A percentile compares a stretch with the other conserved stretches of the same genome.
These are phyloP conservation scores for Otis tarda DNA, from an alignment of 2,113 vertebrate genomes.

Conservation along the genomic window DNA sequence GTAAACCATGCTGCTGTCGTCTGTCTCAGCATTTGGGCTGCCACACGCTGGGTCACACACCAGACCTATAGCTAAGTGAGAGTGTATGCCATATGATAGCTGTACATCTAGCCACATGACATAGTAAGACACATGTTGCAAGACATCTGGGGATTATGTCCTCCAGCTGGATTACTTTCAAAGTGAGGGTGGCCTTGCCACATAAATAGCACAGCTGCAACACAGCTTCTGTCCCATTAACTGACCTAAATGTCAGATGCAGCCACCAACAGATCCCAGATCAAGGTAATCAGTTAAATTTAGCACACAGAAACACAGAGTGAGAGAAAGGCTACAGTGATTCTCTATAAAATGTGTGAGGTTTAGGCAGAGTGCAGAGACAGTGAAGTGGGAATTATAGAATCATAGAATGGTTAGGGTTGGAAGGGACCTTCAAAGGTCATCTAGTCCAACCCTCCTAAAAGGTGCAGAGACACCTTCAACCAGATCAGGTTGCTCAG, in stretches of 20 bases:
- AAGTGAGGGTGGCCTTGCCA: neutral
- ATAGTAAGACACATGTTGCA: neutral
- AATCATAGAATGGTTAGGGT: too few relatives aligned
- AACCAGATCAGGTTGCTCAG: too few relatives aligned
- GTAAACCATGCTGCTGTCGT: neutral
- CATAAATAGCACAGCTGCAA: neutral
- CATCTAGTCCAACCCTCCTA: too few relatives aligned
- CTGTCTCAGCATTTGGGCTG: neutral
- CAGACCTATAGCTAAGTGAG: neutral
- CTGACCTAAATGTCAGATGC: neutral
- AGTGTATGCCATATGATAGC: fast-evolving
- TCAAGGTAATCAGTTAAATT: neutral
- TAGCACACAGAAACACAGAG: neutral
- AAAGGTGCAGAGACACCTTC: too few relatives aligned
- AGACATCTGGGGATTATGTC: neutral
- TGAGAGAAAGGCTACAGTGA: neutral
- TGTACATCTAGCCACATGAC: neutral
- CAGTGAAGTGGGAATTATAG: neutral
- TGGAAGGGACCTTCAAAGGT: too few relatives aligned
- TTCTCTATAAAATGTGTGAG: neutral
- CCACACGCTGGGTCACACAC: neutral
- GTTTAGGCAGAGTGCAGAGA: neutral
- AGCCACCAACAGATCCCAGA: neutral
- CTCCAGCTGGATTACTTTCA: neutral
- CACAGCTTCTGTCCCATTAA: neutral